Conservation (phyloP, 2,797 vertebrate species). For the Myotis findleyi region DNA sequence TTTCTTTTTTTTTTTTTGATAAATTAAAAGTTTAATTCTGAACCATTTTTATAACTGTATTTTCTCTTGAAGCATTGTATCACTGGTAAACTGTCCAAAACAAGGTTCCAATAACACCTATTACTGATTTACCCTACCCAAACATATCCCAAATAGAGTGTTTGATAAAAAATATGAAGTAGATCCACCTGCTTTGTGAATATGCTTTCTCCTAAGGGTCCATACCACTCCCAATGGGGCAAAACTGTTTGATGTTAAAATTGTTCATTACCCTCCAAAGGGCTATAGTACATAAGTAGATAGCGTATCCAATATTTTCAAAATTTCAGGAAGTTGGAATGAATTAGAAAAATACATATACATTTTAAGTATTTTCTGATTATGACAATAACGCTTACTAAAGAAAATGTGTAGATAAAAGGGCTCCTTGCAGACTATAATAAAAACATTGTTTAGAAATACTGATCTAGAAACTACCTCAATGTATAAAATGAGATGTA, state of each 20-base stretch:
- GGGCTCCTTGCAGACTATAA: background rate
- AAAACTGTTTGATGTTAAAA: background rate
- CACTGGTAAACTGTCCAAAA: too few relatives aligned
- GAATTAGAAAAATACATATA: background rate
- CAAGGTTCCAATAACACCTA: too few relatives aligned
- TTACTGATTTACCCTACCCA: too few relatives aligned
- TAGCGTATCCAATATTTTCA: background rate
- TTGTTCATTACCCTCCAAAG: background rate
- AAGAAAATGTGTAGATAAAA: background rate
- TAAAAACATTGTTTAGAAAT: slow-evolving; percentile 16
- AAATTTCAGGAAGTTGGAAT: background rate
- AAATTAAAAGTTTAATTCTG: too few relatives aligned
- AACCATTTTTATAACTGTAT: too few relatives aligned
- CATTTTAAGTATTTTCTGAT: too few relatives aligned
- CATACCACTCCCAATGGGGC: background rate
- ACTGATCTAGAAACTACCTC: background rate
- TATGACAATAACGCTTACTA: too few relatives aligned
- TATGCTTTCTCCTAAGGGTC: background rate
- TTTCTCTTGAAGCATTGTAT: too few relatives aligned
- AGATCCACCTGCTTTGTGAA: background rate
- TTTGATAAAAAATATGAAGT: too few relatives aligned
- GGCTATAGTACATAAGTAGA: background rate
- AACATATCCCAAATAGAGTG: too few relatives aligned
- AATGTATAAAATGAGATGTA: background rate
- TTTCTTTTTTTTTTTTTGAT: background rate